Base-by-base conservation (phyloP, 2,797 vertebrate species). In the Sphaeramia orbicularis region DNA sequence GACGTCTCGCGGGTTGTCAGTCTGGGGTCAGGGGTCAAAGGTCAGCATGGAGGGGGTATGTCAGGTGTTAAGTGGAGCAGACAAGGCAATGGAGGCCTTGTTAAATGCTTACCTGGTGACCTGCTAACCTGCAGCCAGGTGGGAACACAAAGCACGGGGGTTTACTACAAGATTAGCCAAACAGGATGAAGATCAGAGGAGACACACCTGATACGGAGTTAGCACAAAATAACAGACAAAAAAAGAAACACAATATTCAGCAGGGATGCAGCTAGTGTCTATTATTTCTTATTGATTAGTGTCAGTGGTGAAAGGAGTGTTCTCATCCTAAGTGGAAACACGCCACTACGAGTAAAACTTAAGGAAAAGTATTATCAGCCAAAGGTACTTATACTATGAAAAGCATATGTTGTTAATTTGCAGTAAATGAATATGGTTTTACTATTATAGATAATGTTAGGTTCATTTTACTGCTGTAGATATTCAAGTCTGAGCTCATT, bases 51-150 rank as follows among this genome's bases (percentile, higher is more conserved):
- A 84, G 86, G 87, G 86, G 89, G 86, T 74, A 86, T 94, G 93
- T 94, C 93, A 93, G 93, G 93, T 94, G 94, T 93, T 94, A 94
- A 95, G 93, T 94, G 93, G 91, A 83, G 87, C 87, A 93, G 89
- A 87, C 93, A 89, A 79, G 86, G 68, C 63, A 74, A 49, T 54
- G 83, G 80, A 87, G 84, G 71, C 74, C 73, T 89, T 85, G 88
- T 89, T 93, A 88, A 89, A 89, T 84, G 81, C 83, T 88, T 88
- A 91, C 88, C 86, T 90, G 84, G 65, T 10, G 71, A 87, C 79
- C 81, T 75, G 84, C 89, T 90, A 69, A 93, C 91, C 91, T 90
- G 90, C 35, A 27, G 75, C 91, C 93, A 93, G 93, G 90, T 94
- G 92, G 88, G 81, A 84, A 50, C 70, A 91, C 90, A 92, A 92